Evolutionary conservation across 2,113 vertebrate species (phyloP), one percentile per base, ranked within the genome.

Genomic region (Dicrurus megarhynchus): DNA sequence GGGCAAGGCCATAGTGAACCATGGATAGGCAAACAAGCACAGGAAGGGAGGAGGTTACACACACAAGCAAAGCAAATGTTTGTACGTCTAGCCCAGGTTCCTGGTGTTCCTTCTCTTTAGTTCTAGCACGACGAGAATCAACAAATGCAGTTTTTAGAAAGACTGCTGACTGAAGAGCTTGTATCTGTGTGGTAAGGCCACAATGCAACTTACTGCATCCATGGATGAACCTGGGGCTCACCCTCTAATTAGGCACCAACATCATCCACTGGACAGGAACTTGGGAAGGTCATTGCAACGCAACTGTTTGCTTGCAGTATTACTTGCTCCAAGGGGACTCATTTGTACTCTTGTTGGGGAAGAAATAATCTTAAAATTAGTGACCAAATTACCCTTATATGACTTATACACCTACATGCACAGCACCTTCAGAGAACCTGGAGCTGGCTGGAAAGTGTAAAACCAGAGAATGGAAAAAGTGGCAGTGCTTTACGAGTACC

Each of bases 211-310:
- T 55, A 16, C 9, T 65, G 61, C 42, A 75, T 14, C 41, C 59
- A 10, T 16, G 14, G 42, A 11, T 19, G 33, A 59, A 67, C 28
- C 17, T 37, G 46, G 23, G 64, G 35, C 18, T 91, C 63, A 8
- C 8, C 6, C 33, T 59, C 21, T 2, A 0, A 32, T 13, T 0
- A 47, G n/a, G 17, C 41, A 90, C 16, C 68, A 39, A 0, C 10
- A 4, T 26, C 44, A 68, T 9, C 18, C 46, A 13, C 56, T 18
- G 33, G 57, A 20, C 44, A 63, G 30, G 6, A 63, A 56, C 3
- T 10, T 23, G 37, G 50, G 46, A 69, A 76, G 37, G 28, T 52
- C 22, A 49, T 4, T 13, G 11, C 60, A 81, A 13, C 6, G 7
- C 26, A 89, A 22, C 18, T 59, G 9, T 30, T n/a, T 79, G 24